These are phyloP conservation scores for Drosophila tripunctata DNA, from an alignment of 2,888 invertebrate genomes.

Conservation along the genomic window DNA sequence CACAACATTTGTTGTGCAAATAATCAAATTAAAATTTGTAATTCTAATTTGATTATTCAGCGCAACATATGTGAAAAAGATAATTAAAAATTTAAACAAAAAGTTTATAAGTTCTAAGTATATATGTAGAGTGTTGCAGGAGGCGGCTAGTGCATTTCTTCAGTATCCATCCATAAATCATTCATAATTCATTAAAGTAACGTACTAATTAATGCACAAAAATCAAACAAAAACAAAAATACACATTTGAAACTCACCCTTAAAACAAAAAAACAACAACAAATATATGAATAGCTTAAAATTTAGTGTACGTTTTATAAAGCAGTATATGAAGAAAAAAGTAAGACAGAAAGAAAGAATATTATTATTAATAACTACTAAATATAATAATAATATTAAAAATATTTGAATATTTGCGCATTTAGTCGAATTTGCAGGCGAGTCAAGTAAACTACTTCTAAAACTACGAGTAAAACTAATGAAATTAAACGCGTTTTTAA, in stretches of 20 bases:
- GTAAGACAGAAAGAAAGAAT: slow-evolving; percentile 11
- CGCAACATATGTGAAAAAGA: slow-evolving; percentile 12
- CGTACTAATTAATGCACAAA: slow-evolving; percentile 61
- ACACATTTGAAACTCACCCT: slow-evolving; percentile 45
- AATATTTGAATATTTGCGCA: slow-evolving; percentile 68
- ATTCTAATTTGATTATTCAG: background rate
- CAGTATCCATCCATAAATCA: slow-evolving; percentile 73
- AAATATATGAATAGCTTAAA: slow-evolving; percentile 13
- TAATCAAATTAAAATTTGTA: slow-evolving; percentile 7
- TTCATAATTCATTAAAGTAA: slow-evolving; percentile 36
- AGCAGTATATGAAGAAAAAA: slow-evolving; percentile 2
- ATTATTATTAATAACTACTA: slow-evolving; percentile 10
- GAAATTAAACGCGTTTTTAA: slow-evolving; percentile 63
- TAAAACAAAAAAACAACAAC: slow-evolving; percentile 45
- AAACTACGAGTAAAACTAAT: slow-evolving; percentile 46
- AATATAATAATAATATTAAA: slow-evolving; percentile 40
- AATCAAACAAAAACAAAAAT: slow-evolving; percentile 22
- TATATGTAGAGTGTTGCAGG: slow-evolving; percentile 25
- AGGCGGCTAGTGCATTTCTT: slow-evolving; percentile 56
- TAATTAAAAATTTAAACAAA: background rate
- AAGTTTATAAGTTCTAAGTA: slow-evolving; percentile 14
- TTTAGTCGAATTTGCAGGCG: slow-evolving; percentile 68
- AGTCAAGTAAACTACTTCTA: slow-evolving; percentile 50
- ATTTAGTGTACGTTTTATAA: slow-evolving; percentile 61
- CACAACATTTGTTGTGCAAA: slow-evolving; percentile 34